phyloP scores from a whole-genome alignment of 2,797 vertebrate species.

The Limosa lapponica region DNA sequence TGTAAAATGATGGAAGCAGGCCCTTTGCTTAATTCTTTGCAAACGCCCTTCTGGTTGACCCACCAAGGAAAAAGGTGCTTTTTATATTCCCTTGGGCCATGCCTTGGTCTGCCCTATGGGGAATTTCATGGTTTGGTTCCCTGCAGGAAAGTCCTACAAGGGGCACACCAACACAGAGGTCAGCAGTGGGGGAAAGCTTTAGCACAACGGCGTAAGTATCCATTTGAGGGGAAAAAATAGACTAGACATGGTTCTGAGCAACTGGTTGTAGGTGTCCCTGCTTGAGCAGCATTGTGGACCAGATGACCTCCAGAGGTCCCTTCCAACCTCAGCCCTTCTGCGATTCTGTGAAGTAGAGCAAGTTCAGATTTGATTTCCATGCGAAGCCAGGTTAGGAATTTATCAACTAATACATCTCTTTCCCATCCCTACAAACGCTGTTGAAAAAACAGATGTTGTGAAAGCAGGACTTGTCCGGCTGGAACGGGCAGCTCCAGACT shows the following conservation, averaged over 20 bases:
- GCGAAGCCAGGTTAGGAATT: background rate
- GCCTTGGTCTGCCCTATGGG: background rate
- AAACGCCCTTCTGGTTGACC: background rate
- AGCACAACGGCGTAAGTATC: background rate
- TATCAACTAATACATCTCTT: background rate
- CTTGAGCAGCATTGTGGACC: background rate
- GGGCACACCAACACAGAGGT: background rate
- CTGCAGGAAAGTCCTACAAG: background rate
- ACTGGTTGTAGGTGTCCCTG: background rate
- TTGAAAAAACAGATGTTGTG: background rate
- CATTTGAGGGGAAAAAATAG: background rate
- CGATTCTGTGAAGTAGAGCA: background rate
- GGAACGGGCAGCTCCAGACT: constrained; percentile 1
- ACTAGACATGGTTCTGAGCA: background rate
- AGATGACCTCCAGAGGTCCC: background rate
- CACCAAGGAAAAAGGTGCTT: background rate
- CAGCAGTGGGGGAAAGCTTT: background rate
- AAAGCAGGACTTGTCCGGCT: background rate
- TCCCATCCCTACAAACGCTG: background rate
- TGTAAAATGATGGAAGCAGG: background rate
- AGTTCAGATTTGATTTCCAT: background rate
- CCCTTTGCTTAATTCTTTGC: background rate
- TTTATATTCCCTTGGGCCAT: background rate
- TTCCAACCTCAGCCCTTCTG: background rate
- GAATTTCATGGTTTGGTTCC: background rate